Base-by-base conservation (phyloP, 1,140 invertebrate genomes). In the Heterodera carotae region DNA sequence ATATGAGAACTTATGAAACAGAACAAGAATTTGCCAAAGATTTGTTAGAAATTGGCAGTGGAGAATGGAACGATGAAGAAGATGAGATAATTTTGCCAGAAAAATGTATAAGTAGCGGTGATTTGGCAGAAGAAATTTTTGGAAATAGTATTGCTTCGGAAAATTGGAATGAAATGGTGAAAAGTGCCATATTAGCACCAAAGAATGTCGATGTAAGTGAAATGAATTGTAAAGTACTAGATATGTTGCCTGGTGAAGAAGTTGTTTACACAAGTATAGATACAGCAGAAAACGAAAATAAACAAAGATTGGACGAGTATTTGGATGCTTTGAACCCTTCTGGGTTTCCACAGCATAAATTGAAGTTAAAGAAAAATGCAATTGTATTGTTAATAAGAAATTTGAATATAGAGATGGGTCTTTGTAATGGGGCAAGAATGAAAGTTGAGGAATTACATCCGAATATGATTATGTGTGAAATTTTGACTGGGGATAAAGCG, bases 11-110 rank as follows among this genome's bases (percentile, higher is more conserved):
- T n/a, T n/a, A n/a, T n/a, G n/a, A n/a, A n/a, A n/a, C n/a, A n/a
- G n/a, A n/a, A 64, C 70, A 72, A 76, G 48, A 81, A 5, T 84
- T 85, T 80, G 79, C 82, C 39, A 66, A 83, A 39, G 76, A 67
- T 73, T 29, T 85, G 12, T 31, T 84, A 39, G n/a, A 81, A 39
- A 64, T 84, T 29, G 84, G 82, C 39, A 69, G 83, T 67, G 84
- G 84, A 59, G 62, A 43, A 81, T 29, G 43, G 64, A 72, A 80
- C 36, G 39, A 68, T 56, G 75, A 75, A 33, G 59, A 81, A 59
- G 80, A 82, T 29, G 59, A 82, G 31, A 76, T 81, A n/a, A 75
- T 77, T 39, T 64, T 84, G 33, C 80, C 80, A 33, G 15, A 68
- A 34, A 72, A 79, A 53, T 69, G 69, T 66, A 62, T 76, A 27